Evolutionary conservation across 2,113 vertebrate species (phyloP), one percentile per base, ranked within the genome.

Genomic region (Ifrita kowaldi): DNA sequence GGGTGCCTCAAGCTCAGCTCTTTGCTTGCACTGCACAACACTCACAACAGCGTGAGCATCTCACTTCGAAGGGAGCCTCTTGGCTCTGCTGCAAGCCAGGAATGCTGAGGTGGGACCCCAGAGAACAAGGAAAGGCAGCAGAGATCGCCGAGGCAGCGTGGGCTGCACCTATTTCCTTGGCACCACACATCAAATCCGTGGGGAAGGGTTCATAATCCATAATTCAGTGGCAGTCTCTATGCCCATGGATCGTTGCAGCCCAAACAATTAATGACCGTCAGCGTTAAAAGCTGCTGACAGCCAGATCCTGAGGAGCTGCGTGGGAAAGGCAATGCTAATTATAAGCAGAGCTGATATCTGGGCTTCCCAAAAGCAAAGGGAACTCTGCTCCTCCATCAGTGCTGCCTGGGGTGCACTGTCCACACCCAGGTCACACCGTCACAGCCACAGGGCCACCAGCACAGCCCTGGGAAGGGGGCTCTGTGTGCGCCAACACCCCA

Each of bases 111-210:
- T 26, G 53, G 47, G 49, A 71, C 28, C 33, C 63, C 73, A 47
- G 52, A 33, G 69, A 44, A 23, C 2, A 28, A n/a, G 35, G 21
- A 32, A 19, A 67, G 19, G 44, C 68, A 87, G 49, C 42, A 87
- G 28, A 46, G 37, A 53, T 30, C 11, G 6, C 50, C 0, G 0
- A 6, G 10, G 67, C n/a, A 89, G 60, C 3, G 1, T 14, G 33
- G 63, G 67, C 80, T 91, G 77, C 41, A 3, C 50, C 1, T 1
- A 2, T 37, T 44, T 84, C 71, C 86, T 32, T 77, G 84, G 52
- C 68, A 86, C 7, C 5, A 1, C 63, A 2, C 68, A 3, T 2
- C 49, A 83, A 63, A 65, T 1, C 37, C 1, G 0, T 3, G 3
- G 33, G 3, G 26, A 68, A 44, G 44, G 65, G 62, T 27, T 20